Conservation (phyloP, 2,888 invertebrate genomes). For the Athripsodes cinereus region DNA sequence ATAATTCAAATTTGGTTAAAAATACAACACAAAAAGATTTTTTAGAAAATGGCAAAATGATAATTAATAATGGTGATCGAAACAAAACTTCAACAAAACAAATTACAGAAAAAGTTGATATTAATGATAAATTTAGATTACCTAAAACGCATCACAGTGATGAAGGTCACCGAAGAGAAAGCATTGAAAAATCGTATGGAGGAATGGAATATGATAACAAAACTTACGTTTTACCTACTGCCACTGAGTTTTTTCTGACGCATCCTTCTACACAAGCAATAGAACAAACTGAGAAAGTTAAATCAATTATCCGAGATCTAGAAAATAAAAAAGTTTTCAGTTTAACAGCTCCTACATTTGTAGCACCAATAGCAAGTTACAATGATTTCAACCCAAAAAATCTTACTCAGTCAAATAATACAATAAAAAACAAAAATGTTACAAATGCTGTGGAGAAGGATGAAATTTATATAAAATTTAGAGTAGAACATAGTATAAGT, state of each 20-base stretch:
- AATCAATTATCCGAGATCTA: conserved; percentile 19
- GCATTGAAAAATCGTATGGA: conserved; percentile 12
- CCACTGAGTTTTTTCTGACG: conserved; percentile 26
- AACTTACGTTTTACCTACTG: conserved; percentile 23
- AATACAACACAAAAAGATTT: not conserved
- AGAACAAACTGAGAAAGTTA: conserved; percentile 22
- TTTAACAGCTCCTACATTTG: conserved; percentile 15
- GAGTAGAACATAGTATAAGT: conserved; percentile 47
- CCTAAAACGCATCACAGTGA: conserved; percentile 25
- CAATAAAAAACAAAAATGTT: not conserved
- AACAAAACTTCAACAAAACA: conserved; percentile 10
- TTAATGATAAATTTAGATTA: conserved; percentile 27
- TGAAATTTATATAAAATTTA: conserved; percentile 32
- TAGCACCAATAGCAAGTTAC: conserved; percentile 17
- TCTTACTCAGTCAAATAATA: not conserved
- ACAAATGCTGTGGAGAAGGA: conserved; percentile 1
- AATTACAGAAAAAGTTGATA: conserved; percentile 23
- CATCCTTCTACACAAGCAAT: conserved; percentile 26
- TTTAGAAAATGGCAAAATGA: not conserved
- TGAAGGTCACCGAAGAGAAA: conserved; percentile 7
- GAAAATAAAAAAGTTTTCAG: conserved; percentile 6
- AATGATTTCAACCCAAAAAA: conserved; percentile 13
- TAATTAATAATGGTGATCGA: not conserved
- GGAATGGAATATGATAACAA: conserved; percentile 4
- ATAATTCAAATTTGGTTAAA: conserved; percentile 17